Base-by-base conservation (phyloP, 2,888 invertebrate genomes). In the Ormyrus nitidulus region DNA sequence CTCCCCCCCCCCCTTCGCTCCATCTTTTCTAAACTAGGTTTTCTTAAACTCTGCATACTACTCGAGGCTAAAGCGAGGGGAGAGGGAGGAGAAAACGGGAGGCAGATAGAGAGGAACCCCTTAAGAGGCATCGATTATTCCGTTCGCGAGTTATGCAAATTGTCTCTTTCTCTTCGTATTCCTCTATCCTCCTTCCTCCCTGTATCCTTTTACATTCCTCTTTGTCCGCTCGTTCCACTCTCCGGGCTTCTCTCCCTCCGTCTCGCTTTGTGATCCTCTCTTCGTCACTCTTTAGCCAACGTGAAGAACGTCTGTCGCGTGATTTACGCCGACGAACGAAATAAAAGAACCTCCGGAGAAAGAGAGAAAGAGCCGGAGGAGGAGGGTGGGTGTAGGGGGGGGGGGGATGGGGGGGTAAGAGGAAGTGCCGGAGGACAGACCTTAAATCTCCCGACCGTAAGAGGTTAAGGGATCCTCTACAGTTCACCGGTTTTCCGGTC, bases 71-170 rank as follows among this genome's bases (percentile, higher is more conserved):
- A 54, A 58, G 59, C n/a, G 66, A 77, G n/a, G 58, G 9, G 56
- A 4, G 51, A 13, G 51, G 65, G 11, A 46, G 13, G 48, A 68
- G n/a, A 61, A n/a, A 13, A 53, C 64, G 51, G 6, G 11, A 59
- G 19, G n/a, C 34, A 51, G 48, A 48, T 44, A 5, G 78, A 19
- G 51, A 44, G 54, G 81, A 82, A 77, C 81, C 82, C 83, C 84
- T 86, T 86, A 87, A 89, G 86, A 85, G 85, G 82, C 83, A 88
- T 88, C 86, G 88, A 89, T 89, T 89, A 89, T 89, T 89, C 87
- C 84, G 82, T 85, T 85, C 84, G 86, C 83, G 85, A 86, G 88
- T 87, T 88, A 89, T 88, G 89, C 87, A 88, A 88, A 82, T 85
- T 79, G 76, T 80, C 83, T 83, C 80, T 82, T 74, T 80, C 80